Evolutionary conservation across 2,113 vertebrate species (phyloP), one percentile per base, ranked within the genome.

Genomic region (Pagrus major): DNA sequence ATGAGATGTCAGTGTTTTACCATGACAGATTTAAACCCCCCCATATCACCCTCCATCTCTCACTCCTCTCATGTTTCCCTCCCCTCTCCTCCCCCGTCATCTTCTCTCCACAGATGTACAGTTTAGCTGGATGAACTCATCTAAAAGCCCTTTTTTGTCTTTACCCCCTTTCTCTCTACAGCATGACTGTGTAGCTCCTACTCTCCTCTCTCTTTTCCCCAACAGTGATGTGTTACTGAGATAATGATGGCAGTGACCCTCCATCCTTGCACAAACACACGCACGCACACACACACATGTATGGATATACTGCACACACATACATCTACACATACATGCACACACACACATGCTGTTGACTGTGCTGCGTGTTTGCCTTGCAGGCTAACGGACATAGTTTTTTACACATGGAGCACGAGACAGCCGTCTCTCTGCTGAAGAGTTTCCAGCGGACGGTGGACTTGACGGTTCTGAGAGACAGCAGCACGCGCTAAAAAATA

Each of bases 321-420:
- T 74, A 81, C 70, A 71, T 87, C 83, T 86, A 61, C 41, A 84
- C 83, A 81, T 23, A 73, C 80, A 85, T 46, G 51, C 82, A 68
- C 81, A 70, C 77, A 69, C 87, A 89, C 87, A 90, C 89, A 89
- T 92, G 91, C 93, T 94, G 90, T 86, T 94, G 93, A 93, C 88
- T 70, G 76, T 94, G 84, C 87, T 92, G 89, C 85, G 63, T 95
- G 90, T 94, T 91, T 97, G 90, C 95, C 58, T 96, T 96, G 66
- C 97, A 99, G 98, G 98, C 96, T 77, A 99, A 99, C 6, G 98
- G 98, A 94, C 98, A 99, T 96, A 99, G 96, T 95, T 99, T 99
- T 97, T 96, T 97, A 93, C 97, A 99, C 94, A 96, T 98, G 96
- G 97, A 99, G 95, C 98, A 99, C 23, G 97, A 99, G 94, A 97